A percentile compares a stretch with the other conserved stretches of the same genome.
Conservation (phyloP, 2,113 vertebrate genomes). For the Acrocephalus kingi region DNA sequence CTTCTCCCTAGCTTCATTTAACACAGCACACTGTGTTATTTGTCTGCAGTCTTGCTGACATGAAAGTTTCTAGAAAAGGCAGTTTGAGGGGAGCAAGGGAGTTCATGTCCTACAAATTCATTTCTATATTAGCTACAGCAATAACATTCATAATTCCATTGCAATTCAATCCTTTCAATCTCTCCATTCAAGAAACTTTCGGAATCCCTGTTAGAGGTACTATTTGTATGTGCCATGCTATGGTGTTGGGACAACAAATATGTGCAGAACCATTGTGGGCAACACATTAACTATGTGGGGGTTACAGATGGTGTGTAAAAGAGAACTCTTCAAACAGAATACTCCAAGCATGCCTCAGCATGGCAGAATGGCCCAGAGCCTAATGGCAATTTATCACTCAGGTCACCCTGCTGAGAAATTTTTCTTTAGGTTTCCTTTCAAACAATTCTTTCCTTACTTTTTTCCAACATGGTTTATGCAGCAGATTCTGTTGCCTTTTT, state of each 20-base stretch:
- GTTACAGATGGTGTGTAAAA: not conserved
- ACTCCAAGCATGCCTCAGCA: not conserved
- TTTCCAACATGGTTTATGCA: not conserved
- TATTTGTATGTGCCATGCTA: not conserved
- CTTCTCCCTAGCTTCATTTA: not conserved
- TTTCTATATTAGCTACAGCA: not conserved
- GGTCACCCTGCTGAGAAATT: not conserved
- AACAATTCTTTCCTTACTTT: not conserved
- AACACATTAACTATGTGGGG: not conserved
- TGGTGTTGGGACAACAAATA: not conserved
- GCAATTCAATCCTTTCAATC: not conserved
- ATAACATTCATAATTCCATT: not conserved
- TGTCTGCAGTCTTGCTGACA: not conserved
- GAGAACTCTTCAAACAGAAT: not conserved
- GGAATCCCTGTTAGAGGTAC: not conserved
- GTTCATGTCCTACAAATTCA: not conserved
- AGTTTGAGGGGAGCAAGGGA: not conserved
- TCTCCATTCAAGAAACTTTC: not conserved
- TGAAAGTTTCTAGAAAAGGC: not conserved
- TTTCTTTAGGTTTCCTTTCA: not conserved
- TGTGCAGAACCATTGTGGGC: not conserved
- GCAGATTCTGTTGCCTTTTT: not conserved
- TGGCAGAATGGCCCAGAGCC: not conserved
- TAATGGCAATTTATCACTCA: not conserved
- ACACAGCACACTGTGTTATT: not conserved